Percentiles rank a stretch among this genome's conserved stretches.
Evolutionary conservation across 2,113 vertebrate species (phyloP).

Genomic region (Chelonoidis abingdonii): DNA sequence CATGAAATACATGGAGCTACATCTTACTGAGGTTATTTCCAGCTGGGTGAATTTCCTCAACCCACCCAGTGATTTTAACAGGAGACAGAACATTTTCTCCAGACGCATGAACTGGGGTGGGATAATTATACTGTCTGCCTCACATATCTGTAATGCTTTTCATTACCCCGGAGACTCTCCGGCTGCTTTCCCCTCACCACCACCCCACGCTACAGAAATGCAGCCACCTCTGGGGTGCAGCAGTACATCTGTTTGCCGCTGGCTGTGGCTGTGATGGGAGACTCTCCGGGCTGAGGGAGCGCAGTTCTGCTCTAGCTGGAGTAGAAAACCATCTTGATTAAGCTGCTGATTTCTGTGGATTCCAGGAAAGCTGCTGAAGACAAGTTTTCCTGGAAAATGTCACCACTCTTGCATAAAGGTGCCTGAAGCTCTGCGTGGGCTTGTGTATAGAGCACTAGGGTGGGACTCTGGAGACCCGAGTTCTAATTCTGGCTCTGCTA

Average conservation of each 20-base stretch:
- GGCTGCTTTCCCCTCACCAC: not conserved
- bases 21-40: not conserved
- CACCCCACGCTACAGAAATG: not conserved
- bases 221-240: not conserved
- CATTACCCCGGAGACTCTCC: not conserved
- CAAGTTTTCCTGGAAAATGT: not conserved
- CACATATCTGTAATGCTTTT: not conserved
- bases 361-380: not conserved
- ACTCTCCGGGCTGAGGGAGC: not conserved
- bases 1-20: not conserved
- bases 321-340: not conserved
- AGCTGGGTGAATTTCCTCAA: not conserved
- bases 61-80: not conserved
- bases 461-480: not conserved
- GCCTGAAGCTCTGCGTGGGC: not conserved
- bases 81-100: not conserved
- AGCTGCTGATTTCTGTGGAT: not conserved
- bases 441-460: too few relatives aligned
- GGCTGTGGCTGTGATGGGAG: not conserved
- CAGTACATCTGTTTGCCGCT: not conserved
- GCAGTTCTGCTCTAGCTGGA: not conserved
- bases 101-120: not conserved
- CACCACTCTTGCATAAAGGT: not conserved
- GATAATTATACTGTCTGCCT: not conserved
- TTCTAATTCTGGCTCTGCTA: not conserved